Conservation (phyloP, 2,888 invertebrate genomes). For the Brachyopa scutellaris region DNA sequence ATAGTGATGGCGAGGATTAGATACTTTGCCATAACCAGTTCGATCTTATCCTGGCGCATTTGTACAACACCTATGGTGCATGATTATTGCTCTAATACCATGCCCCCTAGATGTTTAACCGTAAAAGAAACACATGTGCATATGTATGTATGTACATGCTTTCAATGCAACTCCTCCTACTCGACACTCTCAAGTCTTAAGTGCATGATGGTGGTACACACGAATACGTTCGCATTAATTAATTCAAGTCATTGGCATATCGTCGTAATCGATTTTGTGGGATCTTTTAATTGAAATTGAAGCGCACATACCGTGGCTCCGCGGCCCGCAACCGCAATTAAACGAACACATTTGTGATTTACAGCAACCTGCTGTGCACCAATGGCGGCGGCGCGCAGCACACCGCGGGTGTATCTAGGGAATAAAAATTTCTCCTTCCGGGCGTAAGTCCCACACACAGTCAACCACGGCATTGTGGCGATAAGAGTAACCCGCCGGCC, state of each 20-base stretch:
- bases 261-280: slow-evolving; percentile 67
- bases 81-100: slow-evolving; percentile 62
- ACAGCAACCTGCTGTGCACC: slow-evolving; percentile 59
- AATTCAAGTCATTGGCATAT: slow-evolving; percentile 65
- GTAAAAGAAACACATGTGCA: neutral
- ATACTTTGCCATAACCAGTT: slow-evolving; percentile 24
- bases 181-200: slow-evolving; percentile 11
- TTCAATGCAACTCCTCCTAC: slow-evolving; percentile 29
- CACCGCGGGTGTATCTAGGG: neutral
- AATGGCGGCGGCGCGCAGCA: neutral
- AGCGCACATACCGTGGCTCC: slow-evolving; percentile 20
- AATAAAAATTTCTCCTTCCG: slow-evolving; percentile 51
- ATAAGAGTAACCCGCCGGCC: slow-evolving; percentile 16
- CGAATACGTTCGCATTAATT: slow-evolving; percentile 62
- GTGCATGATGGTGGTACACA: neutral
- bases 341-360: slow-evolving; percentile 62
- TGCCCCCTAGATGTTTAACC: slow-evolving; percentile 20
- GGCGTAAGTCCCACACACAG: slow-evolving; percentile 48
- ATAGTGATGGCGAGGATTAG: slow-evolving; percentile 22
- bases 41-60: slow-evolving; percentile 65
- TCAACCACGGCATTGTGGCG: slow-evolving; percentile 1
- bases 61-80: slow-evolving; percentile 67
- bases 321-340: slow-evolving; percentile 49
- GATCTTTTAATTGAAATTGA: slow-evolving; percentile 70
- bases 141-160: slow-evolving; percentile 17